Conservation (phyloP, 1,140 invertebrate species). For the Lethrus apterus region DNA sequence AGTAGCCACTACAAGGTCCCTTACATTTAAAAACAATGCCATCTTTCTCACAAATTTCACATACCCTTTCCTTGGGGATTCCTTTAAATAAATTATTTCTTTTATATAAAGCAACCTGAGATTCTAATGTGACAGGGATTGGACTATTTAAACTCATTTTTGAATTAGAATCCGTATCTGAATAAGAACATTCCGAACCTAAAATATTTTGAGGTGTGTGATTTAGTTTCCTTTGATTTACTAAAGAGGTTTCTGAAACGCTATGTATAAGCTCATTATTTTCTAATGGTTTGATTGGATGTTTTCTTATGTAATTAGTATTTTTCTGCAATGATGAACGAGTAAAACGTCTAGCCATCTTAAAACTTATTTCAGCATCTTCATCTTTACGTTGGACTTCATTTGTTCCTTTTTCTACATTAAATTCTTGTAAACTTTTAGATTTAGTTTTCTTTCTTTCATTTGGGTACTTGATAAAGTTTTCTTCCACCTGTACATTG, state of each 20-base stretch:
- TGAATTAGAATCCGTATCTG: slow-evolving; percentile 36
- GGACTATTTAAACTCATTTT: slow-evolving; percentile 28
- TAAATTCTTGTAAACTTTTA: background rate
- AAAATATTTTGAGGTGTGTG: slow-evolving; percentile 16
- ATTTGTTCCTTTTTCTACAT: background rate
- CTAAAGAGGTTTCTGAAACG: background rate
- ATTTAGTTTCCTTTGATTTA: slow-evolving; percentile 14
- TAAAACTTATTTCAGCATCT: background rate
- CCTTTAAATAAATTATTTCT: slow-evolving; percentile 53
- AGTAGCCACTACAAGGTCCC: slow-evolving; percentile 48
- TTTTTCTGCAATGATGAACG: slow-evolving; percentile 5
- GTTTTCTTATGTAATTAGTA: slow-evolving; percentile 1
- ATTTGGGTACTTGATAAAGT: background rate
- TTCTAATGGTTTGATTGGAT: background rate
- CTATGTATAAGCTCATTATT: slow-evolving; percentile 5
- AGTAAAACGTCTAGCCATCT: background rate
- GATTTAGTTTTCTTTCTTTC: background rate
- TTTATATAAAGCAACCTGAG: slow-evolving; percentile 21
- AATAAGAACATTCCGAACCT: slow-evolving; percentile 29
- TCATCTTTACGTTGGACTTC: background rate
- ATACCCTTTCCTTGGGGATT: slow-evolving; percentile 53
- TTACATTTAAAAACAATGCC: slow-evolving; percentile 57
- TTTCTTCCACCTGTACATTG: background rate
- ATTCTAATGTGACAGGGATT: slow-evolving; percentile 23
- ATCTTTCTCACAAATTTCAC: slow-evolving; percentile 57